phyloP scores from a whole-genome alignment of 2,888 invertebrate genomes.

The Xanthia togata region DNA sequence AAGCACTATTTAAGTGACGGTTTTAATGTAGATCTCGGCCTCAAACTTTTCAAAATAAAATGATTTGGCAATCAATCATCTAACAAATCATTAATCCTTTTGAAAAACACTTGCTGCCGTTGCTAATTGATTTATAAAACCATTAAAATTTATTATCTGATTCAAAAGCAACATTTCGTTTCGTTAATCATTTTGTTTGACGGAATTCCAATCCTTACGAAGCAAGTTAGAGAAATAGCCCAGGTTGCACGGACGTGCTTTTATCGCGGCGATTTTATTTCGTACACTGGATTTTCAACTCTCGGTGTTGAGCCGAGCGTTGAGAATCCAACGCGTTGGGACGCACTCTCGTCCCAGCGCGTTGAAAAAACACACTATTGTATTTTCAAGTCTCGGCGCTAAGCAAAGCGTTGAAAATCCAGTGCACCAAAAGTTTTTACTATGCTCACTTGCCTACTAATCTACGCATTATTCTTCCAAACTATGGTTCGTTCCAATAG shows the following conservation, averaged over 20 bases:
- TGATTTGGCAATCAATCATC: not conserved
- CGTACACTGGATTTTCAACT: no score
- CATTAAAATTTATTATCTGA: constrained; percentile 36
- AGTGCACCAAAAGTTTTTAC: no score
- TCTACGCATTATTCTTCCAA: not conserved
- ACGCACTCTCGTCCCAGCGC: no score
- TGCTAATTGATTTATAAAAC: constrained; percentile 19
- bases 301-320: no score
- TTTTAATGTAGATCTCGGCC: not conserved
- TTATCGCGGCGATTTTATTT: no score
- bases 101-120: constrained; percentile 4
- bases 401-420: no score
- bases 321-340: no score
- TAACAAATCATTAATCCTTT: not conserved
- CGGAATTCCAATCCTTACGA: constrained; percentile 14
- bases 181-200: constrained; percentile 39
- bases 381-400: no score
- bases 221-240: constrained; percentile 13
- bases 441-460: not conserved
- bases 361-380: no score
- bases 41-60: not conserved
- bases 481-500: not conserved
- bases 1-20: not conserved
- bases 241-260: no score
- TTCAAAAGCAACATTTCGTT: constrained; percentile 34